Base-by-base conservation (phyloP, 2,888 invertebrate species). In the Mimas tiliae region DNA sequence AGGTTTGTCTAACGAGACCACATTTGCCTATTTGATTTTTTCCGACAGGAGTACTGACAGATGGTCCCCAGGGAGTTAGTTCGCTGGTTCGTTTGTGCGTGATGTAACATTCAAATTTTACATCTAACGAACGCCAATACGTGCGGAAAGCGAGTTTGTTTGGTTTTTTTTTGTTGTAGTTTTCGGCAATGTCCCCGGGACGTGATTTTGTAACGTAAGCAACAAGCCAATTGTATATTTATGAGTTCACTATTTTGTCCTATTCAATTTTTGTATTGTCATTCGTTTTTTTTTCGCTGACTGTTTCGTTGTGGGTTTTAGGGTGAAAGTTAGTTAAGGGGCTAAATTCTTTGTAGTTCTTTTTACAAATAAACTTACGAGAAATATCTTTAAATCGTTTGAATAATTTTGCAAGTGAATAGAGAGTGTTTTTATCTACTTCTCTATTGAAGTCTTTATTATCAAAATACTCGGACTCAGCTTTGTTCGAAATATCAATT, bases 211-310 rank as follows among this genome's bases (percentile, higher is more conserved):
- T 82, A 84, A 77, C 83, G 83, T 82, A 87, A 88, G 86, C 87
- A 85, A 85, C 85, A 84, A 82, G 84, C 87, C 91, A 90, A 92
- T 92, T 90, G 92, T 91, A 91, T 93, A 93, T 93, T 92, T 93
- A 93, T 93, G 91, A 91, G 89, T 82, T 86, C 76, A 89, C 89
- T 87, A 88, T 87, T 88, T 86, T 75, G 82, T 72, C 72, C 75
- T 72, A 74, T 74, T 76, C 74, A 67, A 64, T 67, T 55, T 67
- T 64, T 66, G 34, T 63, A 63, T 48, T 55, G 21, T 55, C 51
- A 21, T 63, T 53, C 16, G 50, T 8, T 52, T 66, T 63, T 48
- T 53, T 62, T 51, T 21, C n/a, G 48, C 6, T 65, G 34, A 53
- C 33, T 53, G 38, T 19, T 38, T 19, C 27, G 12, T 27, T 27